Evolutionary conservation across 2,888 invertebrate genomes (phyloP).

Genomic region (Lasioglossum oenotherae): DNA sequence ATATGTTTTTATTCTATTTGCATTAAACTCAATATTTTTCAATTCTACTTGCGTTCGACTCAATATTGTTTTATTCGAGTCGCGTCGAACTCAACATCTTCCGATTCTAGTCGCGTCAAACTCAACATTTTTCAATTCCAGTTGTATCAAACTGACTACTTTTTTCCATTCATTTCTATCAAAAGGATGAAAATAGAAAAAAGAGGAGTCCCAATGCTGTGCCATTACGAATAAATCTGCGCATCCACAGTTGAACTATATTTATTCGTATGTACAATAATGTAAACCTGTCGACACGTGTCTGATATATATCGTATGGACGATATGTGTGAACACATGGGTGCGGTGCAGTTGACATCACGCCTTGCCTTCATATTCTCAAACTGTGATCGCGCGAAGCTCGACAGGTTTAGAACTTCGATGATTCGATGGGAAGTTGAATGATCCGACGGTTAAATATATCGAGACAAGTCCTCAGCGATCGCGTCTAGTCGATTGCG

Average conservation of each 20-base stretch:
- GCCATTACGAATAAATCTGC: too few species aligned
- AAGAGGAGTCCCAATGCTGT: too few species aligned
- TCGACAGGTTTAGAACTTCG: too few species aligned
- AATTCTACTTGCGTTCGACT: background rate
- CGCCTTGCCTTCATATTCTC: background rate
- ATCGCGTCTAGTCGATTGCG: background rate
- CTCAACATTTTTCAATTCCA: background rate
- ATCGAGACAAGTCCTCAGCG: background rate
- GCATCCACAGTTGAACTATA: too few species aligned
- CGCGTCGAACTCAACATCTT: background rate
- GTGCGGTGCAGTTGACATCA: too few species aligned
- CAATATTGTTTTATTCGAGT: background rate
- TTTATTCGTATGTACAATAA: too few species aligned
- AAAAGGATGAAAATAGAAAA: too few species aligned
- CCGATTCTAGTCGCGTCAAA: background rate
- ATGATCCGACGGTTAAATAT: background rate
- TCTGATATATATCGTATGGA: too few species aligned
- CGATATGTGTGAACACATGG: too few species aligned
- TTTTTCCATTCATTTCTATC: background rate
- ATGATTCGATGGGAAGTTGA: background rate
- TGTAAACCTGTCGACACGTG: too few species aligned
- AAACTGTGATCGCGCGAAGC: too few species aligned
- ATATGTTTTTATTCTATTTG: background rate
- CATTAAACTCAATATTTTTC: background rate
- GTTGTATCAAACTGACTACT: background rate